These are phyloP conservation scores for Coenonympha arcania DNA, from an alignment of 2,888 invertebrate species.

Conservation along the genomic window DNA sequence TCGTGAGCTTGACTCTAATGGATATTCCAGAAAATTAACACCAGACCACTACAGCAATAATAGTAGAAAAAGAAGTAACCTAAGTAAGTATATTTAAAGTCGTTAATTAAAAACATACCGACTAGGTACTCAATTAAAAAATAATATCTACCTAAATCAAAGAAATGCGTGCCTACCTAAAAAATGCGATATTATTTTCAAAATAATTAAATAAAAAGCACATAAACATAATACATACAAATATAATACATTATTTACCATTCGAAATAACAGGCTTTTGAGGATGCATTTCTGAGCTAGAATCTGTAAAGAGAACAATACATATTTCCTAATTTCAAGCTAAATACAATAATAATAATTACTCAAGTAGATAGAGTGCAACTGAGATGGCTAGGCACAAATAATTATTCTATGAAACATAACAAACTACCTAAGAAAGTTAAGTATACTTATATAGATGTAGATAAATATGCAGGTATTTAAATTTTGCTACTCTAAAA, in stretches of 20 bases:
- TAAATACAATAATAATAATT: neutral
- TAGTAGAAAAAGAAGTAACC: neutral
- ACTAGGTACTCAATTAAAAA: neutral
- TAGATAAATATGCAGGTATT: too few relatives aligned
- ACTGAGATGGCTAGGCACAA: too few relatives aligned
- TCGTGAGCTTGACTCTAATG: slow-evolving; percentile 41
- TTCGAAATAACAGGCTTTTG: slow-evolving; percentile 38
- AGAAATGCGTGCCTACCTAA: neutral
- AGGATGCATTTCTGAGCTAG: slow-evolving; percentile 42
- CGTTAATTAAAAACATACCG: too few relatives aligned
- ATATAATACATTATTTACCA: slow-evolving; percentile 31
- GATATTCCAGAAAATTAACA: neutral
- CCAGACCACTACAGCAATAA: neutral
- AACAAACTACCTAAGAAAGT: too few relatives aligned
- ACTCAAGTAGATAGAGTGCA: too few relatives aligned
- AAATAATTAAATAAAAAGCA: neutral
- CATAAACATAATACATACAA: slow-evolving; percentile 3
- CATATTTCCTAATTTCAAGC: slow-evolving; percentile 5
- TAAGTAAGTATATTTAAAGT: neutral
- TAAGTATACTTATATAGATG: too few relatives aligned
- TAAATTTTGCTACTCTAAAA: too few relatives aligned
- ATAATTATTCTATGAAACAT: too few relatives aligned
- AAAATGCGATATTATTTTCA: too few relatives aligned
- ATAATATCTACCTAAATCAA: neutral
- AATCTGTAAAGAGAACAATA: slow-evolving; percentile 38